Percentiles rank a stretch among this genome's conserved stretches.
Evolutionary conservation across 2,888 invertebrate genomes (phyloP).

Genomic region (Cartodere bifasciata): DNA sequence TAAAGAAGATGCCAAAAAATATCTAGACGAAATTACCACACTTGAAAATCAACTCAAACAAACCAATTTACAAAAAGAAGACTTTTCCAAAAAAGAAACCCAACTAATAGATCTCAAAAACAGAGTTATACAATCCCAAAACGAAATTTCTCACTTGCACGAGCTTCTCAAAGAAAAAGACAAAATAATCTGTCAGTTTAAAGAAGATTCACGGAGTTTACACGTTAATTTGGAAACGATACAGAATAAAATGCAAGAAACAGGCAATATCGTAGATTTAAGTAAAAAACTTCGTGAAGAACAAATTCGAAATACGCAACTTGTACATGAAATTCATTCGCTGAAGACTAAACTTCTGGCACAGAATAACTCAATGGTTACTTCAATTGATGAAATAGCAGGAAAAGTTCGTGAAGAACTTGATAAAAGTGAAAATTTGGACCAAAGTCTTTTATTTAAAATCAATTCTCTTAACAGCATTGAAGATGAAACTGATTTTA

Average conservation of each 20-base stretch:
- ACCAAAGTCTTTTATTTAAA: too few relatives aligned
- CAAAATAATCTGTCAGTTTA: slow-evolving; percentile 44
- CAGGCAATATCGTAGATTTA: slow-evolving; percentile 45
- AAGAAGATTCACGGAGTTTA: slow-evolving; percentile 40
- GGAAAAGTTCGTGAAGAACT: slow-evolving; percentile 45
- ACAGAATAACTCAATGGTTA: slow-evolving; percentile 27
- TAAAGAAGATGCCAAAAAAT: slow-evolving; percentile 39
- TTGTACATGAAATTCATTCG: slow-evolving; percentile 27
- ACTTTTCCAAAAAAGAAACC: slow-evolving; percentile 1
- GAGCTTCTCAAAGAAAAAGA: slow-evolving; percentile 47
- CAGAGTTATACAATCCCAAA: slow-evolving; percentile 12
- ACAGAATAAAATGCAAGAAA: slow-evolving; percentile 41
- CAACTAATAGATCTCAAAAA: slow-evolving; percentile 11
- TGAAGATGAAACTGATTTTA: too few relatives aligned
- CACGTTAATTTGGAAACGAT: slow-evolving; percentile 41
- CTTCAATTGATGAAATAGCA: slow-evolving; percentile 41
- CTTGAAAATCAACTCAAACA: slow-evolving; percentile 40
- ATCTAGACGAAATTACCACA: slow-evolving; percentile 39
- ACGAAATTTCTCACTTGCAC: slow-evolving; percentile 43
- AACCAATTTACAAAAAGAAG: slow-evolving; percentile 18
- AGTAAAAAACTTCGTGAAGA: slow-evolving; percentile 44
- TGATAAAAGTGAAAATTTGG: slow-evolving; percentile 45
- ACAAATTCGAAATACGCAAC: slow-evolving; percentile 33
- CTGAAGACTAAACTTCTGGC: slow-evolving; percentile 27
- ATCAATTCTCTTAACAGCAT: too few relatives aligned